Evolutionary conservation across 2,113 vertebrate genomes (phyloP).

Genomic region (Pristiophorus japonicus): DNA sequence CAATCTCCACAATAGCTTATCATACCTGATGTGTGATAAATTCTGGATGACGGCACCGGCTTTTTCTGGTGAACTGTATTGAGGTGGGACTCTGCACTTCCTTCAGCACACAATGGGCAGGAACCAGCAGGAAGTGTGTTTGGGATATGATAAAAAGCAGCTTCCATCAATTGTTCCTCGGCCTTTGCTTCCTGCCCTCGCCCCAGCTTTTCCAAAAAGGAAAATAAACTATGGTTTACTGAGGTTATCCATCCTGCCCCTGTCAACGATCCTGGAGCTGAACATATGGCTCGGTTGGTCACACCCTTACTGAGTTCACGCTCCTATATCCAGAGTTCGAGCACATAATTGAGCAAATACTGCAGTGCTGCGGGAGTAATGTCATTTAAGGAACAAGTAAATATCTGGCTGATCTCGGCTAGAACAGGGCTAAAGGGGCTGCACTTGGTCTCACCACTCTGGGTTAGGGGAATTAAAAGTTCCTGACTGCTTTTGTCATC

Average conservation of each 20-base stretch:
- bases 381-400: neutral
- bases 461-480: neutral
- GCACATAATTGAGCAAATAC: neutral
- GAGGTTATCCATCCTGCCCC: neutral
- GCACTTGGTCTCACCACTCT: neutral
- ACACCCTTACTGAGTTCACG: neutral
- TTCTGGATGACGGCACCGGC: neutral
- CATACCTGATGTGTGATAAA: neutral
- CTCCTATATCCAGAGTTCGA: neutral
- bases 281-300: neutral
- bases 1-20: neutral
- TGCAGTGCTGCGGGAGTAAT: neutral
- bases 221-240: neutral
- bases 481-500: neutral
- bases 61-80: neutral
- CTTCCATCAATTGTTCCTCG: conserved; percentile 22
- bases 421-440: too few relatives aligned
- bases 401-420: neutral
- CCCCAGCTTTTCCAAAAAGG: neutral
- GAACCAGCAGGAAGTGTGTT: conserved; percentile 15
- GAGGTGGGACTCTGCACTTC: neutral
- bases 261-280: neutral
- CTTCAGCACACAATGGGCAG: conserved; percentile 10
- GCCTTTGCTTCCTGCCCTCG: neutral
- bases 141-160: neutral